Base-by-base conservation (phyloP, 1,140 invertebrate genomes). In the Drosophila ohnishii region DNA sequence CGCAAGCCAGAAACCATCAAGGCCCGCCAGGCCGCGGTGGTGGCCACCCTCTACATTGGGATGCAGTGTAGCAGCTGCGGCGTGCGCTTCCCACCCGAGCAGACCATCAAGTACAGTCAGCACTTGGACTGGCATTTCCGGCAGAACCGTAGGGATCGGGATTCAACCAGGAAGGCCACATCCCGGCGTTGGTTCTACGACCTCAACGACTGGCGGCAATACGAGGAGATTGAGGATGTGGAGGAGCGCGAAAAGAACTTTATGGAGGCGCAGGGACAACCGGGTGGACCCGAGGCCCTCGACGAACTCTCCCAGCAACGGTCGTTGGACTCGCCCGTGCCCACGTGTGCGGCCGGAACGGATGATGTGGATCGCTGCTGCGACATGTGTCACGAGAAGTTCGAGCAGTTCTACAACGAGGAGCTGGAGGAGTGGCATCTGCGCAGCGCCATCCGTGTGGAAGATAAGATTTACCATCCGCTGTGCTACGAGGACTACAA, bases 51-150 rank as follows among this genome's bases (percentile, higher is more conserved):
- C 9, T 98, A 97, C 91, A 93, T 94, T 59, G 97, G 98, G 7
- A 97, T 98, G 93, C 98, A 99, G 91, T 99, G 98, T 92, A 96
- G 96, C 61, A 97, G 97, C 25, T 99, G 98, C 92, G 98, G 98
- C 16, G 94, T 96, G 30, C 93, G 98, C 42, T 99, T 99, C 91
- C 95, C 96, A 11, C 95, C 96, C 0, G 96, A 97, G 90, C 95
- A 97, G 81, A 97, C 96, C 1, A 96, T 97, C 32, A 94, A 95
- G 58, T 97, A 99, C 90, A 96, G 96, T 71, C 96, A 97, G 90
- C 98, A 99, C 92, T 93, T 99, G 32, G 98, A 99, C 92, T 99
- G 98, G 98, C 98, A 99, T 93, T 99, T 99, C 92, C 93, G 98
- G 10, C 96, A 97, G 91, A 99, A 99, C 92, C 93, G 97, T 10